Percentiles rank a stretch among this genome's conserved stretches.
phyloP scores from a whole-genome alignment of 2,888 invertebrate genomes.

The Caenorhabditis macrosperma region DNA sequence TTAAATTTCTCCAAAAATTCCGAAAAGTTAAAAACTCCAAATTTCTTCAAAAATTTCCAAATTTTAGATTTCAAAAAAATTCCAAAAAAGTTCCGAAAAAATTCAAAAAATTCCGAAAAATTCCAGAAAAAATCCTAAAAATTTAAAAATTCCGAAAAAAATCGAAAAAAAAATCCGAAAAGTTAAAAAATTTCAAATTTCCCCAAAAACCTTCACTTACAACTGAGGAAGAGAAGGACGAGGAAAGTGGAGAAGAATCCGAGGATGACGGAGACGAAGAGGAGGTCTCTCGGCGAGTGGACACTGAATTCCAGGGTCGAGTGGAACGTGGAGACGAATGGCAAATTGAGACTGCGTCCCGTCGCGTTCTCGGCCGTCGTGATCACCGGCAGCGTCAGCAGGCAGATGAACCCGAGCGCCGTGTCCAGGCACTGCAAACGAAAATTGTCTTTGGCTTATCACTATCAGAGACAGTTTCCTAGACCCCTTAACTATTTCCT shows the following conservation, averaged over 20 bases:
- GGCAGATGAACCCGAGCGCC: constrained; percentile 19
- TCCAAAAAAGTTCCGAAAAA: too few species aligned
- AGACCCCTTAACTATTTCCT: too few species aligned
- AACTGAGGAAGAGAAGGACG: constrained; percentile 23
- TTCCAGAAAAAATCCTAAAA: too few species aligned
- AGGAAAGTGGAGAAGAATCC: constrained; percentile 33
- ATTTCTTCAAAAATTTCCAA: too few species aligned
- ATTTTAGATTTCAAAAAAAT: too few species aligned
- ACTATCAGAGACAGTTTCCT: too few species aligned
- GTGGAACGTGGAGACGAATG: constrained; percentile 23
- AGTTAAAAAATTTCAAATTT: not conserved
- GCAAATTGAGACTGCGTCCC: constrained; percentile 11
- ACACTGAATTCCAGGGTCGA: constrained; percentile 5
- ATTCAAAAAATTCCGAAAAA: not conserved
- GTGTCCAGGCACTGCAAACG: constrained; percentile 25
- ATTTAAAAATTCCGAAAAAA: not conserved
- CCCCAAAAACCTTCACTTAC: not conserved
- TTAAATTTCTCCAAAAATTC: not conserved
- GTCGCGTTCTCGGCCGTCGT: constrained; percentile 36
- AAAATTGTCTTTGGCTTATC: too few species aligned
- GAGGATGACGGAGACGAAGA: constrained; percentile 18
- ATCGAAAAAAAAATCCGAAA: too few species aligned
- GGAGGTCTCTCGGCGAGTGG: not conserved
- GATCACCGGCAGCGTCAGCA: constrained; percentile 35
- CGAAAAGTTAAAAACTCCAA: not conserved